Evolutionary conservation across 2,113 vertebrate species (phyloP), one percentile per base, ranked within the genome.

Genomic region (Helogale parvula): DNA sequence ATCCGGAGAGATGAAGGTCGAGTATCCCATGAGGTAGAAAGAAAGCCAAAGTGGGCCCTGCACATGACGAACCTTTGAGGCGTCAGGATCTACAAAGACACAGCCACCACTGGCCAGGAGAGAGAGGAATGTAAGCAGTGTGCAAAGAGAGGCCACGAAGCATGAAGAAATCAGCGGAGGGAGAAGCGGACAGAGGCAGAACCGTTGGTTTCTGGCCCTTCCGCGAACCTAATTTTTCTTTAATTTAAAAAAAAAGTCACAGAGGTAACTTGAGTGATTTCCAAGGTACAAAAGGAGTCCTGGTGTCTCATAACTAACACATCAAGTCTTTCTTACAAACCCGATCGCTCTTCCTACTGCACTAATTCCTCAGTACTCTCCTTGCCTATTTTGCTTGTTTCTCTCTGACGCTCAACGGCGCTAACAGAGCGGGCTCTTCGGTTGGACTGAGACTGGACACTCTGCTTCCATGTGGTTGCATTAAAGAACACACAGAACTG

Each of bases 231-330:
- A 68, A 41, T 8, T 93, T 17, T 89, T 77, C 31, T 88, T 90
- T 71, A 41, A 85, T 31, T 5, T 5, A 41, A 33, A 76, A 35
- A 71, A 35, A 76, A 77, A 66, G 27, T 63, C 72, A 45, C 29
- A 90, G 81, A 88, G 77, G 68, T 90, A 81, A 76, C 31, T 17
- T 94, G 12, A 87, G 76, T 60, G 72, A 82, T 66, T 96, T 90
- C 33, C 17, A 81, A 91, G 27, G 54, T 27, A 69, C 47, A 63
- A 71, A 93, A 57, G 63, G 35, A 82, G 47, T 3, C n/a, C 85
- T 45, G 21, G 29, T 76, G 76, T 66, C 47, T 94, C 72, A 50
- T 82, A 66, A 85, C 82, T 54, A 86, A 94, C 71, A n/a, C 47
- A 82, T 54, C 0, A n/a, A 95, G 21, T 29, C 83, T 95, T 60